These are phyloP conservation scores for Gonioctena quinquepunctata DNA, from an alignment of 1,140 invertebrate genomes.

Conservation along the genomic window DNA sequence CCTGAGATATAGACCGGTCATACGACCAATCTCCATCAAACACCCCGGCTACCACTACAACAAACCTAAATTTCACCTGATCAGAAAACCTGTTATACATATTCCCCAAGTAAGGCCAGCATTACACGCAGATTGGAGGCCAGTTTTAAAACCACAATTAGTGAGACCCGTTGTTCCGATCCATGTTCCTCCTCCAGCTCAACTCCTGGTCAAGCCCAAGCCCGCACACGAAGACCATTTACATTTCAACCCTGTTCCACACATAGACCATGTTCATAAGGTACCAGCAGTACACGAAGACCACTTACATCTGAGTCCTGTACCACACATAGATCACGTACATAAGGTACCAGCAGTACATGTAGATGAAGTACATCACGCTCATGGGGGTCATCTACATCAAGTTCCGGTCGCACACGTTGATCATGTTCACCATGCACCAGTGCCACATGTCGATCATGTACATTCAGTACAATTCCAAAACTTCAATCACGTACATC, in stretches of 20 bases:
- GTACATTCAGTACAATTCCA: not conserved
- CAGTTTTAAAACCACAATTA: conserved; percentile 8
- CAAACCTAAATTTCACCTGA: conserved; percentile 29
- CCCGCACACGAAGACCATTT: conserved; percentile 31
- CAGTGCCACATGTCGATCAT: not conserved
- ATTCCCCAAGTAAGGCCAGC: conserved; percentile 18
- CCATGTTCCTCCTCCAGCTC: conserved; percentile 17
- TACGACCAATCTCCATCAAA: conserved; percentile 35
- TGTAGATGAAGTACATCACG: conserved; percentile 25
- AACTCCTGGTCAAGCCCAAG: conserved; percentile 9
- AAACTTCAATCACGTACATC: not conserved
- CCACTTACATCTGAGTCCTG: conserved; percentile 24
- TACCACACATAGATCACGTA: conserved; percentile 26
- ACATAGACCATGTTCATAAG: conserved; percentile 19
- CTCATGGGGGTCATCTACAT: conserved; percentile 22
- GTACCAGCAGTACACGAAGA: conserved; percentile 26
- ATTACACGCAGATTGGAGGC: conserved; percentile 21
- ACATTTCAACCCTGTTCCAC: conserved; percentile 26
- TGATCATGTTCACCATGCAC: conserved; percentile 22
- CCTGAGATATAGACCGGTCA: conserved; percentile 35
- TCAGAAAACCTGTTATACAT: conserved; percentile 24
- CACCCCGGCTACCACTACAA: conserved; percentile 30
- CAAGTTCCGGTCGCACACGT: conserved; percentile 18
- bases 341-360: not conserved
- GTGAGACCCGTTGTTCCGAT: conserved; percentile 19